A percentile compares a stretch with the other conserved stretches of the same genome.
Evolutionary conservation across 2,888 invertebrate species (phyloP).

Genomic region (Diarsia dahlii): DNA sequence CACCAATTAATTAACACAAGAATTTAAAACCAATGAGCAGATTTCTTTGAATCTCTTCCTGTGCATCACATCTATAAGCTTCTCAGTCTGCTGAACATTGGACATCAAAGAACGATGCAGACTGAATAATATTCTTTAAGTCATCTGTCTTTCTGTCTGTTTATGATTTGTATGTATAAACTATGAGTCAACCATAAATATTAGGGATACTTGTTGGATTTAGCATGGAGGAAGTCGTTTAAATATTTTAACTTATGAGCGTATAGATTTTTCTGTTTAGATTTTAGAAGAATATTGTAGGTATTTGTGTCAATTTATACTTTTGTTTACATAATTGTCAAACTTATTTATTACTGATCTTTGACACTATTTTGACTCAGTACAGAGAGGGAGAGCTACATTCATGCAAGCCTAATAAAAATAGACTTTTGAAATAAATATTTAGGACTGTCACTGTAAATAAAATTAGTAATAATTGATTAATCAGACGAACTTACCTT

Average conservation of each 20-base stretch:
- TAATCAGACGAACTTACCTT: too few species aligned
- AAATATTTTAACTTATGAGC: slow-evolving; percentile 1
- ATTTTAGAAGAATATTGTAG: neutral
- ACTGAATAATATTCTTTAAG: slow-evolving; percentile 57
- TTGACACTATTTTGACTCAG: neutral
- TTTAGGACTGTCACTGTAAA: too few species aligned
- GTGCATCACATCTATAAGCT: slow-evolving; percentile 44
- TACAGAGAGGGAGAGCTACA: neutral
- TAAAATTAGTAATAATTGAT: too few species aligned
- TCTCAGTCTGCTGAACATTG: slow-evolving; percentile 53
- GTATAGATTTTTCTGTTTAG: neutral
- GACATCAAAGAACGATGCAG: slow-evolving; percentile 59
- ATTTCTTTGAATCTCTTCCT: slow-evolving; percentile 51
- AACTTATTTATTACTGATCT: neutral
- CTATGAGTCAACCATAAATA: slow-evolving; percentile 24
- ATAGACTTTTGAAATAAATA: too few species aligned
- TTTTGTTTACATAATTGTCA: neutral
- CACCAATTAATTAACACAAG: slow-evolving; percentile 5
- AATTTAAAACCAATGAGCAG: slow-evolving; percentile 24
- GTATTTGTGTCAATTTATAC: neutral
- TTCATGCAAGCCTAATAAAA: neutral
- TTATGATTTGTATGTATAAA: slow-evolving; percentile 37
- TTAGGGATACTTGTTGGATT: neutral
- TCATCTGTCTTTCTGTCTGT: slow-evolving; percentile 35
- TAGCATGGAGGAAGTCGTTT: neutral